A percentile compares a stretch with the other conserved stretches of the same genome.
Evolutionary conservation across 92 coral and sea anemone species (phyloP).

Genomic region (Desmophyllum pertusum): DNA sequence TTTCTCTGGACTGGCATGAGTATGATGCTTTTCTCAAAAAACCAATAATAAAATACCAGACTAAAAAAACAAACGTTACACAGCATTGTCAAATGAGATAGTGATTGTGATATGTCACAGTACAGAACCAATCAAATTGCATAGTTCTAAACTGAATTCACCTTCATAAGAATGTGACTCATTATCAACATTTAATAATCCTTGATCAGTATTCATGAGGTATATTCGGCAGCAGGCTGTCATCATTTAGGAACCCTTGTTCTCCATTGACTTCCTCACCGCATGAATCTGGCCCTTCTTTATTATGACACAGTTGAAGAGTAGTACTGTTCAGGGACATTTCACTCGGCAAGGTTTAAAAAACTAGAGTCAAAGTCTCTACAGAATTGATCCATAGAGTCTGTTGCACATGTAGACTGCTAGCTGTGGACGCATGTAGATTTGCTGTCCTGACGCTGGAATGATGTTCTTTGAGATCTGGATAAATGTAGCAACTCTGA

Average conservation of each 20-base stretch:
- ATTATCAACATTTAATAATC: neutral
- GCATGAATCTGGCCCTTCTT: neutral
- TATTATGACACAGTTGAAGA: constrained; percentile 56
- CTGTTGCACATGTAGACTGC: constrained; percentile 76
- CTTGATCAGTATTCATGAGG: neutral
- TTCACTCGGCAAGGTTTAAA: constrained; percentile 35
- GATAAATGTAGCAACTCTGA: constrained; percentile 1
- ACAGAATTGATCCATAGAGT: constrained; percentile 95
- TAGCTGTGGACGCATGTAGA: constrained; percentile 3
- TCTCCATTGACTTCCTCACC: neutral
- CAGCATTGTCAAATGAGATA: no score
- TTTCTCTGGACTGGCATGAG: no score
- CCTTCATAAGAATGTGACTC: constrained; percentile 27
- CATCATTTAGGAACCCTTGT: neutral
- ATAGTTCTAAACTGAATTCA: no score
- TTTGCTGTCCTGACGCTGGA: neutral
- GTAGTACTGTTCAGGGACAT: constrained; percentile 36
- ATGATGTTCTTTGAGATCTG: neutral
- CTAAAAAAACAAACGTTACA: no score
- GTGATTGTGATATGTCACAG: no score
- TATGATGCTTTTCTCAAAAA: no score
- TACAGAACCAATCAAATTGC: no score
- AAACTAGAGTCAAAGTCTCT: constrained; percentile 73
- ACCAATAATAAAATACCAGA: no score
- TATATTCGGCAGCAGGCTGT: neutral